A percentile compares a stretch with the other conserved stretches of the same genome.
These are phyloP conservation scores for Anthopleura sola DNA, from an alignment of 64 coral and sea anemone genomes.

Conservation along the genomic window DNA sequence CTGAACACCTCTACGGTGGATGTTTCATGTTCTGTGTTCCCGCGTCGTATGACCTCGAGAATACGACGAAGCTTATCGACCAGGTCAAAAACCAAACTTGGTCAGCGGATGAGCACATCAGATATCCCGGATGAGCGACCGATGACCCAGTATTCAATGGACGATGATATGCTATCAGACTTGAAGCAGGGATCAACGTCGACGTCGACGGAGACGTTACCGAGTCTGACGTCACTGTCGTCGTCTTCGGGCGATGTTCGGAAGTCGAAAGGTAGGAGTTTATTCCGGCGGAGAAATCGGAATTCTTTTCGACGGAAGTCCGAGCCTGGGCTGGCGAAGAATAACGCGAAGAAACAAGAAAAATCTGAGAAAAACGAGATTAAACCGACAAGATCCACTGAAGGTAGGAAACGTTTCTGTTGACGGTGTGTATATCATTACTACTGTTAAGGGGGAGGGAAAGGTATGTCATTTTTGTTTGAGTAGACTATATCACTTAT, in stretches of 20 bases:
- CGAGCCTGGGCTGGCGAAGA: constrained; percentile 56
- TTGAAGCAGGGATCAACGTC: not conserved
- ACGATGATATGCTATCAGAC: not conserved
- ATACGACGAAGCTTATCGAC: constrained; percentile 51
- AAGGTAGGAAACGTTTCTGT: constrained; percentile 26
- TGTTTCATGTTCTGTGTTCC: constrained; percentile 4
- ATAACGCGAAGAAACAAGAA: constrained; percentile 28
- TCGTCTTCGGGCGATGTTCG: constrained; percentile 23
- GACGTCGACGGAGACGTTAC: constrained; percentile 3
- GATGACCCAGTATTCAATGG: constrained; percentile 11
- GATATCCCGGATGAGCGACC: constrained; percentile 58
- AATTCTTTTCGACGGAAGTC: constrained; percentile 80
- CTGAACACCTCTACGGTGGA: constrained; percentile 10
- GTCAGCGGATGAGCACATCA: constrained; percentile 69
- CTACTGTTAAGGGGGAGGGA: not conserved
- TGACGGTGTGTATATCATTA: not conserved
- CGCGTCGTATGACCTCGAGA: constrained; percentile 52
- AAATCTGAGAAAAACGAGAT: constrained; percentile 34
- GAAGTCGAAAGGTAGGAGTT: constrained; percentile 64
- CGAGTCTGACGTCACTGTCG: constrained; percentile 14
- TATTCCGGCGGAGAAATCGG: constrained; percentile 44
- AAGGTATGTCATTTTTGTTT: not conserved
- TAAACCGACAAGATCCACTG: constrained; percentile 9
- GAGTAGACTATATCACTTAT: too few relatives aligned
- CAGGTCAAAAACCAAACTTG: constrained; percentile 41